Evolutionary conservation across 2,113 vertebrate species (phyloP), one percentile per base, ranked within the genome.

Genomic region (Camelus bactrianus): DNA sequence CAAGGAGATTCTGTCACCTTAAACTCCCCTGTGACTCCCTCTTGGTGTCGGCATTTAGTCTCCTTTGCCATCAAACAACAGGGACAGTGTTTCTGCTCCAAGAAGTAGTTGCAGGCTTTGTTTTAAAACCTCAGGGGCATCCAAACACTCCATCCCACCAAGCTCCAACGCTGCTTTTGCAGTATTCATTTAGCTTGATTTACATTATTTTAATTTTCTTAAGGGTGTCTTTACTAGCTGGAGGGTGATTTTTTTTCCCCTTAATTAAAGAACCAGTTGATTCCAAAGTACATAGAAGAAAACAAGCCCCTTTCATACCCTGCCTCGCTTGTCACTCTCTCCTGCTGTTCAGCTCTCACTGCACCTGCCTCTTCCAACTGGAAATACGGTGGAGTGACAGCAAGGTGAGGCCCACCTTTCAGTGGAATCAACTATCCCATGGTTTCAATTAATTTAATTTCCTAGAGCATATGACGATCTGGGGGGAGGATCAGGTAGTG

Each of bases 211-310:
- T 94, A 81, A 92, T 98, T 98, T 96, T 95, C 97, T 98, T 96
- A 94, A 75, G 95, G 88, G 76, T 97, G 73, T 94, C 93, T 98
- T 97, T 82, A 95, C 93, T 97, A 97, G 88, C 97, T 97, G n/a
- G 15, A 65, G 91, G 48, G 87, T 88, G 67, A 91, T 77, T 96
- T 75, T 93, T 94, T 94, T 72, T 30, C 1, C 75, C 42, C 93
- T 98, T 98, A 98, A 98, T 98, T 98, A 98, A 98, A 98, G 88
- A 98, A 70, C 54, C 90, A 81, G 89, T 95, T 91, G 95, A 82
- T 97, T 97, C 93, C 96, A 85, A 81, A 95, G 94, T 93, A 82
- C 62, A 95, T 76, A 56, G 73, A 95, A 83, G 58, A 76, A 90
- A 87, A 73, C 62, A n/a, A 80, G 50, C 48, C 54, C 90, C 32